Base-by-base conservation (phyloP, 1,140 invertebrate species). In the Drosophila sp. region DNA sequence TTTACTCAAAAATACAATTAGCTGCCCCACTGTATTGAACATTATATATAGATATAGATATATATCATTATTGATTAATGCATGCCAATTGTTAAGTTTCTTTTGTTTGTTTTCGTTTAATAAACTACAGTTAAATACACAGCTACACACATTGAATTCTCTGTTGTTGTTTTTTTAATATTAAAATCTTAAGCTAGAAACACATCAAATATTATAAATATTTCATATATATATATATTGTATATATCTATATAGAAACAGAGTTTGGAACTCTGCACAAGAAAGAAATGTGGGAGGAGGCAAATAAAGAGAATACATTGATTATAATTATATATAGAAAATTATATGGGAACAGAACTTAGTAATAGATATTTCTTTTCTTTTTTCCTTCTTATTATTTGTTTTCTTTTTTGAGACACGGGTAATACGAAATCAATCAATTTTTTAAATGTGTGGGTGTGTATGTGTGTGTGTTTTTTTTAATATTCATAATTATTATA, bases 191-290 rank as follows among this genome's bases (percentile, higher is more conserved):
- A 86, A 25, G 38, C 72, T 86, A 87, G 78, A 86, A 86, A 86
- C 81, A 84, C 77, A 86, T 87, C 78, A 78, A 86, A 54, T 86
- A 78, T 84, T 86, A 86, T 69, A 84, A 84, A 77, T 86, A 84
- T 84, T 67, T 80, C 56, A 46, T 75, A 81, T 78, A 78, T 65
- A 78, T 71, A 56, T 56, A 51, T 72, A 71, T 76, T 65, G 27
- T 76, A 70, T 79, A 74, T 76, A 66, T 48, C 48, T 78, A 74
- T 84, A 59, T 67, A 56, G 50, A 66, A 34, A 59, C 65, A 78
- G 72, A 86, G 82, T 86, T 86, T 86, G 43, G 48, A 86, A 86
- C 81, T 81, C 77, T 61, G 54, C 41, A 67, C 56, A 43, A 57
- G 48, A 48, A 66, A 74, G 64, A 64, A 56, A 40, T 13, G 9